Base-by-base conservation (phyloP, 2,113 vertebrate species). In the Merops nubicus region DNA sequence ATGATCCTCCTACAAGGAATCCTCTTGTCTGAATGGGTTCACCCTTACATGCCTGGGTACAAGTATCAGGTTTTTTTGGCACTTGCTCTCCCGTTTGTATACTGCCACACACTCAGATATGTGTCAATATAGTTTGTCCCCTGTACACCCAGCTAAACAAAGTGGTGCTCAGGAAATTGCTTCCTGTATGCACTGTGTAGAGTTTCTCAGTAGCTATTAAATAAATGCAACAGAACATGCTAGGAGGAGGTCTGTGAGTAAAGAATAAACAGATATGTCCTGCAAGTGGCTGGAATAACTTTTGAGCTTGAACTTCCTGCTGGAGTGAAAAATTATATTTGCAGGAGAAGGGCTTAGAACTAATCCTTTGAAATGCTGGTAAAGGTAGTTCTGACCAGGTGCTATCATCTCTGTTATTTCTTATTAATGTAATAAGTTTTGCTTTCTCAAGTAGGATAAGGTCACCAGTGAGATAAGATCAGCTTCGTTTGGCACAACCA, bases 391-490 rank as follows among this genome's bases (percentile, higher is more conserved):
- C 91, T 97, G 89, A 93, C 51, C 73, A 96, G 91, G 50, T 6
- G 29, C 54, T 96, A 89, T 93, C 87, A 88, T 96, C 89, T 96
- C 95, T 97, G 83, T 96, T 96, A 56, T 88, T 98, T 96, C 95
- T 96, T 96, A 95, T 98, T 98, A 97, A 82, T 95, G 85, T 97
- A 97, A 98, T 91, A 91, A 94, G 54, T 94, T 96, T 96, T 98
- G 86, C 83, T 96, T 70, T 97, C 79, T 96, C 81, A 95, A 97
- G 96, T 96, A 85, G 93, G 94, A 93, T 97, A 97, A 98, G 98
- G 97, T 97, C 97, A 96, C 94, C 51, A 84, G 88, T 93, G 90
- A 96, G 97, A 97, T 97, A 98, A 98, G 91, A 98, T 98, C 97
- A 95, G 91, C 95, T 98, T 97, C 2, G 18, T 97, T 97, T 98